A percentile compares a stretch with the other conserved stretches of the same genome.
Conservation (phyloP, 2,888 invertebrate species). For the Patella caerulea region DNA sequence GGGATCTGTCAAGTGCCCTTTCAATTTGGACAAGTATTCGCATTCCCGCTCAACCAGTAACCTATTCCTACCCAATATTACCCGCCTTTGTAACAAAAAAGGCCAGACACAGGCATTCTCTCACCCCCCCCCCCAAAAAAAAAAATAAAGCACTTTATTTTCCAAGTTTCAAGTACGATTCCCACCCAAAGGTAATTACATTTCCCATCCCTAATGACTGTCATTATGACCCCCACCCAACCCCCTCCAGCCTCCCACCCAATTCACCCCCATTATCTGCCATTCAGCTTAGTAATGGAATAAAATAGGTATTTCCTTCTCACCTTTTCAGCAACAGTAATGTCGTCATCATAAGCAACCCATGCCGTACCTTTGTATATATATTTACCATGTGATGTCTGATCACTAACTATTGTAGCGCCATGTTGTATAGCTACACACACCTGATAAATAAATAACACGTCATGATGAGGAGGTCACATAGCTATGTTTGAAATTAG, state of each 20-base stretch:
- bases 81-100: no score
- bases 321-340: conserved; percentile 35
- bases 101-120: no score
- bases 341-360: conserved; percentile 38
- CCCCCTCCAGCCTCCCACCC: no score
- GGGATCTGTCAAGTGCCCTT: no score
- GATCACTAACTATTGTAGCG: not conserved
- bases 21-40: no score
- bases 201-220: not conserved
- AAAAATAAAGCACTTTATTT: no score
- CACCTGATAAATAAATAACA: not conserved
- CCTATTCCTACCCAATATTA: no score
- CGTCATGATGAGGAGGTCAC: no score
- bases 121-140: no score
- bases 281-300: no score
- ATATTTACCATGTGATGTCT: conserved; percentile 21
- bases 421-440: not conserved
- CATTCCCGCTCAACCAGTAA: no score
- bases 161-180: not conserved
- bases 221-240: not conserved
- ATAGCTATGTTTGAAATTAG: not conserved
- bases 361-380: conserved; percentile 33
- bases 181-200: not conserved
- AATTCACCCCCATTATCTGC: no score
- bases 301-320: not conserved